Percentiles rank a stretch among this genome's conserved stretches.
phyloP scores from a whole-genome alignment of 2,113 vertebrate species.

The Sigmodon hispidus region DNA sequence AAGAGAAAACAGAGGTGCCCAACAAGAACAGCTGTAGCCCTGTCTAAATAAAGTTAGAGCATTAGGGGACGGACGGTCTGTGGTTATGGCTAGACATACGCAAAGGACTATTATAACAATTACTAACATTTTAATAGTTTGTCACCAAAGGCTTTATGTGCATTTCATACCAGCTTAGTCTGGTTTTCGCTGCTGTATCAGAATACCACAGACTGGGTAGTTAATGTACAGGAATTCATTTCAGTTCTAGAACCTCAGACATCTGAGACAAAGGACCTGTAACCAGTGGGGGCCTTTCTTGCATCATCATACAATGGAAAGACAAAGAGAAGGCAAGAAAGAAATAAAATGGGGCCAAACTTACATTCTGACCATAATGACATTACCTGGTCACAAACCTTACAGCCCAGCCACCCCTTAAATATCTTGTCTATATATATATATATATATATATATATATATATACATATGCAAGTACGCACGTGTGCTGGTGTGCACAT shows the following conservation, averaged over 20 bases:
- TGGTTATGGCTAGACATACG: neutral
- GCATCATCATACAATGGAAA: neutral
- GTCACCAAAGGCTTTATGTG: neutral
- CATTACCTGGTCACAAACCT: neutral
- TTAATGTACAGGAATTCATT: neutral
- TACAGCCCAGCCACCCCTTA: neutral
- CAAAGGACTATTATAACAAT: slow-evolving; percentile 28
- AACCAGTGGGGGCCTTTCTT: neutral
- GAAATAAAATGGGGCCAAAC: neutral
- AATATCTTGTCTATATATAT: neutral
- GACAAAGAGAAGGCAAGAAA: neutral
- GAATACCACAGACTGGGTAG: neutral
- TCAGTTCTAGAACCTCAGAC: neutral
- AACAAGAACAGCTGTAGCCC: slow-evolving; percentile 23
- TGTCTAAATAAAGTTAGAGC: slow-evolving; percentile 45
- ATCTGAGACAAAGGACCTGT: neutral
- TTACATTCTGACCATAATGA: neutral
- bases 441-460: too few species aligned
- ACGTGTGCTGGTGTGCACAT: neutral
- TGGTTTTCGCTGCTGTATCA: neutral
- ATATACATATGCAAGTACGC: neutral
- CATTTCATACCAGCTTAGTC: neutral
- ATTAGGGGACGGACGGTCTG: neutral
- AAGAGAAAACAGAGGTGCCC: neutral
- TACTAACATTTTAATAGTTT: neutral